phyloP scores from a whole-genome alignment of 2,113 vertebrate species.

The Hyla sarda region DNA sequence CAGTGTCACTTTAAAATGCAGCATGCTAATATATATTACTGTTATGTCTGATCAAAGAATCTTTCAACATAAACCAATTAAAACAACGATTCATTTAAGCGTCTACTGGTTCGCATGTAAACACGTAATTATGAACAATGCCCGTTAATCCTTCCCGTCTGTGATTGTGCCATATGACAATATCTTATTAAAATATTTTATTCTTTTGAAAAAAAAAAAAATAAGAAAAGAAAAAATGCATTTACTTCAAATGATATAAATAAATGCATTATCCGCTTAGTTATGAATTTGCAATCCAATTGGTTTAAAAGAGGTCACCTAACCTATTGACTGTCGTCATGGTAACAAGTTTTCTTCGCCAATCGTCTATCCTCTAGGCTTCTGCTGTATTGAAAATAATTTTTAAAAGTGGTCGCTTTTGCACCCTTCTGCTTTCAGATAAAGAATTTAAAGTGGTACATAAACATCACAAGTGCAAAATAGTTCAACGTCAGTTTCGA shows the following conservation, averaged over 20 bases:
- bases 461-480: constrained; percentile 45
- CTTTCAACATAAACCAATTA: constrained; percentile 84
- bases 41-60: constrained; percentile 85
- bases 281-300: constrained; percentile 61
- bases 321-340: constrained; percentile 60
- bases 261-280: constrained; percentile 60
- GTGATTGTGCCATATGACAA: constrained; percentile 23
- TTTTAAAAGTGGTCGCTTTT: constrained; percentile 57
- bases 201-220: constrained; percentile 43
- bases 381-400: constrained; percentile 55
- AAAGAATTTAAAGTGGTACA: constrained; percentile 54
- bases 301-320: constrained; percentile 60
- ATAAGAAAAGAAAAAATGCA: constrained; percentile 36
- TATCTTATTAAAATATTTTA: constrained; percentile 60
- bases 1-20: constrained; percentile 86
- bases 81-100: constrained; percentile 79
- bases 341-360: constrained; percentile 57
- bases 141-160: constrained; percentile 43
- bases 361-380: constrained; percentile 56
- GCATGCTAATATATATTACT: constrained; percentile 86
- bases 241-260: constrained; percentile 59
- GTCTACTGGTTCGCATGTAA: constrained; percentile 71
- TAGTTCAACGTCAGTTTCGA: constrained; percentile 28
- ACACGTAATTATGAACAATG: constrained; percentile 56
- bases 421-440: constrained; percentile 55